These are phyloP conservation scores for Cecidostiba fungosa DNA, from an alignment of 2,888 invertebrate genomes.

Conservation along the genomic window DNA sequence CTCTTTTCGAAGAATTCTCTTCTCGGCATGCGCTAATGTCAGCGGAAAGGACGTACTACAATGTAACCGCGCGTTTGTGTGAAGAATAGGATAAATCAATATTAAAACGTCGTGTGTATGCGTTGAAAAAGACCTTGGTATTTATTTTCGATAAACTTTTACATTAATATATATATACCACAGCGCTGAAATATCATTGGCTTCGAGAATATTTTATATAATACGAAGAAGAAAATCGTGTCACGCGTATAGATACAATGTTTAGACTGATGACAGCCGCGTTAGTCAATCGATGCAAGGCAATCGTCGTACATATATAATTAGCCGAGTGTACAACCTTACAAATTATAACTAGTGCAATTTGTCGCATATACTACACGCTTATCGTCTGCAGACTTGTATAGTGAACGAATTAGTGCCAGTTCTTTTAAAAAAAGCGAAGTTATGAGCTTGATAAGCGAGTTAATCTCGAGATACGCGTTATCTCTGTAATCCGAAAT, in stretches of 20 bases:
- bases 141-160: too few relatives aligned
- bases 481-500: slow-evolving; percentile 2
- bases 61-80: neutral
- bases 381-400: neutral
- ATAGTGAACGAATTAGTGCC: neutral
- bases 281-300: neutral
- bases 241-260: neutral
- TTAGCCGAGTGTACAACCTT: slow-evolving; percentile 3
- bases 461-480: neutral
- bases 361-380: neutral
- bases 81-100: too few relatives aligned
- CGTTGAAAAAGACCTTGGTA: too few relatives aligned
- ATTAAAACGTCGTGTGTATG: too few relatives aligned
- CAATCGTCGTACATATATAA: neutral
- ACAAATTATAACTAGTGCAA: neutral
- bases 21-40: neutral
- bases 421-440: neutral
- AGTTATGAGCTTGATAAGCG: neutral
- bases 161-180: neutral
- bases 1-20: neutral
- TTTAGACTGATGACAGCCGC: neutral
- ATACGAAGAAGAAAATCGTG: slow-evolving; percentile 1
- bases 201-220: neutral
- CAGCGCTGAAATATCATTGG: neutral
- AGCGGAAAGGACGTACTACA: neutral